Base-by-base conservation (phyloP, 2,888 invertebrate genomes). In the Latrodectus hesperus region DNA sequence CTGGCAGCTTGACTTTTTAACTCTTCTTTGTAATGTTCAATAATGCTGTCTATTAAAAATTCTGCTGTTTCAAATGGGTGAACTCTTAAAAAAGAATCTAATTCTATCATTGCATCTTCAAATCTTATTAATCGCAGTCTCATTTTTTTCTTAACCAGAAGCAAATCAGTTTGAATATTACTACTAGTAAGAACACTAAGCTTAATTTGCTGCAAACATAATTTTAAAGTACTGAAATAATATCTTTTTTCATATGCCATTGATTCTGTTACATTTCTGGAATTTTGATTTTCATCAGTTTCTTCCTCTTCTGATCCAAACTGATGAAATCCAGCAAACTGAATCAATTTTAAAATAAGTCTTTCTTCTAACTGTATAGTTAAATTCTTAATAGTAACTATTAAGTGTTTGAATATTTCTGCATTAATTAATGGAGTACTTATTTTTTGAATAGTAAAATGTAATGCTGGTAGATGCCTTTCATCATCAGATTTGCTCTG, bases 1-100 rank as follows among this genome's bases (percentile, higher is more conserved):
- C 96, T 96, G 9, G 97, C 97, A 9, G 98, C 98, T 93, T 99
- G 99, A 95, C 98, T 97, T 92, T 96, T 96, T 76, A 99, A 92
- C 92, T 98, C 97, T 90, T 96, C 95, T 92, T 96, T 95, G 92
- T 97, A 98, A 93, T 98, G 98, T 90, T 95, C 95, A 89, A 96
- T 93, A 91, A 98, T 95, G 77, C 96, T 95, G 89, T 96, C 94
- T 78, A 96, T 93, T 84, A 99, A 94, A 91, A 97, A 96, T 88
- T 96, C 95, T 88, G 96, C 94, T 0, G 98, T 98, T 93, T 99
- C 98, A 93, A 98, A 98, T 81, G 96, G 96, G 93, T 98, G 97
- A 91, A 95, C 94, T 90, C 96, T 95, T 76, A 95, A 94, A 92
- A 97, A 99, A 1, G 97, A 96, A 92, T 97, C 96, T 90, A 99